These are phyloP conservation scores for Eulacestoma nigropectus DNA, from an alignment of 2,113 vertebrate genomes.

Conservation along the genomic window DNA sequence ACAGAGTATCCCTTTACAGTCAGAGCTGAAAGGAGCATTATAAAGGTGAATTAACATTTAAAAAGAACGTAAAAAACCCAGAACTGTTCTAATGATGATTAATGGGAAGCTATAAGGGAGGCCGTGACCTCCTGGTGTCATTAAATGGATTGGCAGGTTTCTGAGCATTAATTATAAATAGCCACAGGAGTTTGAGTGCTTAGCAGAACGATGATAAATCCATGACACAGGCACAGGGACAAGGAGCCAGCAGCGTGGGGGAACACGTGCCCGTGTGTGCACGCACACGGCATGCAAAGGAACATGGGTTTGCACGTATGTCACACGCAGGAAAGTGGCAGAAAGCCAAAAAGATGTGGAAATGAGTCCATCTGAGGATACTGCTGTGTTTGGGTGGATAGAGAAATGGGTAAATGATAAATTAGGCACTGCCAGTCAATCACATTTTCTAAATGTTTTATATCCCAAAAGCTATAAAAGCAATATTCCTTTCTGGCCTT, in stretches of 20 bases:
- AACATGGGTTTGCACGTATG: accelerated
- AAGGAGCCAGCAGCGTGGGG: neutral
- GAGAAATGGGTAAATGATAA: conserved; percentile 67
- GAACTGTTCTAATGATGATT: conserved; percentile 77
- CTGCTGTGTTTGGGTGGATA: neutral
- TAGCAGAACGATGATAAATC: conserved; percentile 71
- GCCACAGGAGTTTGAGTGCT: conserved; percentile 73
- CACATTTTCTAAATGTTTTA: conserved; percentile 78
- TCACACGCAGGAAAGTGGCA: neutral
- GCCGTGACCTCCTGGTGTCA: conserved; percentile 75
- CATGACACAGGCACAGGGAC: conserved; percentile 42
- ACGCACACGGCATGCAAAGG: neutral
- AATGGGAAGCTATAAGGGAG: conserved; percentile 77
- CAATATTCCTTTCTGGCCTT: conserved; percentile 78
- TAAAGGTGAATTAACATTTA: conserved; percentile 80
- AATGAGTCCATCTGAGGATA: accelerated
- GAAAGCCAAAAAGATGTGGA: neutral
- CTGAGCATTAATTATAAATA: conserved; percentile 80
- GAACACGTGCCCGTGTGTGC: neutral
- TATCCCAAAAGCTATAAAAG: conserved; percentile 80
- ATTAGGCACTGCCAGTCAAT: conserved; percentile 71
- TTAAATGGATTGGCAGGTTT: conserved; percentile 82
- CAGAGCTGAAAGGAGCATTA: conserved; percentile 72
- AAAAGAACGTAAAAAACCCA: conserved; percentile 76
- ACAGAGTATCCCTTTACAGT: conserved; percentile 61